A percentile compares a stretch with the other conserved stretches of the same genome.
Conservation (phyloP, 2,113 vertebrate species). For the Prunella himalayana region DNA sequence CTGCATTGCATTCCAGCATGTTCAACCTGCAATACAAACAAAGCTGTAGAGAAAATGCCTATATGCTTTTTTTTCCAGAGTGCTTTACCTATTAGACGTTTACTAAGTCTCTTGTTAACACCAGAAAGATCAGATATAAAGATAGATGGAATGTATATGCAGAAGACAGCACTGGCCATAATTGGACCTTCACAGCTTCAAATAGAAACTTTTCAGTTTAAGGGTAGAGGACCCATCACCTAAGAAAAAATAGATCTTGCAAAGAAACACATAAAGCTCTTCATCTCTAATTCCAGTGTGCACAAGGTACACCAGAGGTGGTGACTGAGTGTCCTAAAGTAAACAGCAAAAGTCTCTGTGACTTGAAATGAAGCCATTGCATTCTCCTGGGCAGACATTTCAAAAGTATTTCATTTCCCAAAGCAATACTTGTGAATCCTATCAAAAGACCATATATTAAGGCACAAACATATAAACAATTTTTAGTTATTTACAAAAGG, state of each 20-base stretch:
- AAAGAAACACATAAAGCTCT: background rate
- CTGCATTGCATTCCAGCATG: background rate
- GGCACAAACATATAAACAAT: background rate
- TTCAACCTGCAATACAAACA: background rate
- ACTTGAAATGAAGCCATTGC: background rate
- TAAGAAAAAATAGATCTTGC: background rate
- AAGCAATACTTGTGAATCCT: background rate
- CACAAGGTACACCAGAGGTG: background rate
- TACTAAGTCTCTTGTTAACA: background rate
- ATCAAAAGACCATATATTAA: background rate
- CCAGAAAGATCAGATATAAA: background rate
- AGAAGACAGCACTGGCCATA: background rate
- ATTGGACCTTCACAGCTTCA: background rate
- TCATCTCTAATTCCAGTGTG: background rate
- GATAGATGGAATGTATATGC: background rate
- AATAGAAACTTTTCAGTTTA: background rate
- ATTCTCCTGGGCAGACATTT: background rate
- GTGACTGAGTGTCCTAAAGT: background rate
- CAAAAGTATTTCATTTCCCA: background rate
- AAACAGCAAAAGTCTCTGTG: background rate
- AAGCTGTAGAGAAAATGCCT: background rate
- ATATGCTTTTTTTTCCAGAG: background rate
- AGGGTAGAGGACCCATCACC: background rate
- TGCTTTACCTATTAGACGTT: background rate
- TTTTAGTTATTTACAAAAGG: background rate